Base-by-base conservation (phyloP, 2,888 invertebrate species). In the Choreutis nemorana region DNA sequence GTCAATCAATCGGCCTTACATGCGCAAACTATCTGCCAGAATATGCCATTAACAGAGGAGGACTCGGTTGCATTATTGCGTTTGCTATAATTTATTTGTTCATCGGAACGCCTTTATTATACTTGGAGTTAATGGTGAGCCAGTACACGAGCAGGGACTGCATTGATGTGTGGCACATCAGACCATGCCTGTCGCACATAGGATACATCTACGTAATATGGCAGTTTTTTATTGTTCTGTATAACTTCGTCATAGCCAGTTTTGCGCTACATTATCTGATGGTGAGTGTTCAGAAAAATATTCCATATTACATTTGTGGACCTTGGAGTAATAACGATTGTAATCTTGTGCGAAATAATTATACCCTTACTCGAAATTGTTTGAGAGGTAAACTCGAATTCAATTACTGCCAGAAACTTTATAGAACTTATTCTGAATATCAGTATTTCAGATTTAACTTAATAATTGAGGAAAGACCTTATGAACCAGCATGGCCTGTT, bases 141-240 rank as follows among this genome's bases (percentile, higher is more conserved):
- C 77, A 75, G 41, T 77, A 70, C 37, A 73, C 77, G 1, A 51
- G 54, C 4, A 55, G 71, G 20, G 65, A 72, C 44, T 65, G 64
- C 37, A 38, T 75, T 8, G 52, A 62, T 13, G 54, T 67, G 2
- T 77, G 75, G 75, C 55, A 42, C 28, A 50, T 53, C 3, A 52
- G 72, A 1, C 46, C 55, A 2, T 71, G 57, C 32, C 34, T 73
- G 2, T 59, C 68, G 1, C 66, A 70, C 35, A 30, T 72, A 7
- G 73, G 73, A 3, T 71, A 68, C 31, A 4, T 67, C 2, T 45
- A 59, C 12, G 27, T 67, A 7, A 6, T 52, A 1, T 66, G 62
- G 56, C 75, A 75, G 47, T 14, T 58, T 2, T 1, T 51, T 1
- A 34, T 45, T 12, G 30, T 60, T 1, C 12, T 67, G 2, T 50